Percentiles rank a stretch among this genome's conserved stretches.
phyloP scores from a whole-genome alignment of 2,113 vertebrate species.

The Indri indri region DNA sequence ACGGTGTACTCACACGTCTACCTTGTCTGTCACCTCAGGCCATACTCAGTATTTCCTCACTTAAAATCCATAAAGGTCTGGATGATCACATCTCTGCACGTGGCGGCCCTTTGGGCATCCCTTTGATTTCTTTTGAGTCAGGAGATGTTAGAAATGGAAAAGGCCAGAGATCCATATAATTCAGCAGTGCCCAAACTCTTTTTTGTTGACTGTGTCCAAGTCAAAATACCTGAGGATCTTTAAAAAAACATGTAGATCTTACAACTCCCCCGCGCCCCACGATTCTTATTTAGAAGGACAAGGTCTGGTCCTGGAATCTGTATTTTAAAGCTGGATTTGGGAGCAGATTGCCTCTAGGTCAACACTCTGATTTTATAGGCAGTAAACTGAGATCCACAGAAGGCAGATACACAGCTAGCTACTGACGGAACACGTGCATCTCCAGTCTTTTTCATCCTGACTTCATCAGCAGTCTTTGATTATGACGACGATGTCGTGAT shows the following conservation, averaged over 20 bases:
- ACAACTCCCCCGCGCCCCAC: neutral
- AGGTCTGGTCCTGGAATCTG: neutral
- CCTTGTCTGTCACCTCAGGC: neutral
- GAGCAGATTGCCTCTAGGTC: neutral
- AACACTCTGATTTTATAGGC: neutral
- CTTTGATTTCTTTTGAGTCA: constrained; percentile 55
- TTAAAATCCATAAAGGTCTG: constrained; percentile 20
- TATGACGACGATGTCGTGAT: neutral
- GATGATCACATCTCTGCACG: neutral
- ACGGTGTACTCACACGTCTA: neutral
- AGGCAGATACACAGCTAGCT: neutral
- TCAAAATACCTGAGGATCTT: constrained; percentile 4
- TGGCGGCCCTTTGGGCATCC: neutral
- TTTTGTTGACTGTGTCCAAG: constrained; percentile 1
- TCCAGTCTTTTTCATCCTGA: neutral
- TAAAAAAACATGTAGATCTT: neutral
- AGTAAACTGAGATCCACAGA: neutral
- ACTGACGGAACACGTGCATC: neutral
- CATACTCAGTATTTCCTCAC: constrained; percentile 33
- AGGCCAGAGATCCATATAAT: neutral
- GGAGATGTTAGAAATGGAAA: neutral
- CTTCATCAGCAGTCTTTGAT: neutral
- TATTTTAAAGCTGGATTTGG: constrained; percentile 2
- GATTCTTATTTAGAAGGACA: neutral
- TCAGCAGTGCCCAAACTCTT: neutral